Evolutionary conservation across 2,888 invertebrate genomes (phyloP).

Genomic region (Polyploca ridens): DNA sequence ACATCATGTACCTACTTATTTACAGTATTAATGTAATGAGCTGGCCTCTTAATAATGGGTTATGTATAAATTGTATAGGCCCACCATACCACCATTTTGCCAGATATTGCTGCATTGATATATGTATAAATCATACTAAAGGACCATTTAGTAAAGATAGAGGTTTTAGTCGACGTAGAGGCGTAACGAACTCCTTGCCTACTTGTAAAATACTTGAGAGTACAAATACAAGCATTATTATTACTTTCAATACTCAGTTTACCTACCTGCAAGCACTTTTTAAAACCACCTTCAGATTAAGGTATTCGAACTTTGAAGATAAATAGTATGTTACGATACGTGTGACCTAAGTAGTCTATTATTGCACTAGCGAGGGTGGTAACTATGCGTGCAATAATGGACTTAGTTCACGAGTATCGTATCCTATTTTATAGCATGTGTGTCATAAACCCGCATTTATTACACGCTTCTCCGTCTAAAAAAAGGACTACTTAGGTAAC

Average conservation of each 20-base stretch:
- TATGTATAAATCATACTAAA: conserved; percentile 41
- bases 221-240: conserved; percentile 60
- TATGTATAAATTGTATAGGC: conserved; percentile 40
- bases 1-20: conserved; percentile 24
- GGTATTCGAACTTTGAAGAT: not conserved
- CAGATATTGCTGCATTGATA: conserved; percentile 50
- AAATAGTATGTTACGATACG: not conserved
- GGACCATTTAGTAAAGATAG: conserved; percentile 75
- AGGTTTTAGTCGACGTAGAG: conserved; percentile 55
- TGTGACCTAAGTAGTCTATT: no score
- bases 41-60: conserved; percentile 58
- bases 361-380: no score
- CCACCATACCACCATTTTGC: conserved; percentile 37
- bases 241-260: conserved; percentile 47
- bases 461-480: no score
- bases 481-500: no score
- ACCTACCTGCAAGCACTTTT: not conserved
- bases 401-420: no score
- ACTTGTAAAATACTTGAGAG: conserved; percentile 59
- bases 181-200: conserved; percentile 50
- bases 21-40: conserved; percentile 43
- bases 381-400: no score
- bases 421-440: no score
- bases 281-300: not conserved
- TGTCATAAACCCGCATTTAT: no score